Evolutionary conservation across 2,797 vertebrate species (phyloP), one percentile per base, ranked within the genome.

Genomic region (Urophycis tenuis): DNA sequence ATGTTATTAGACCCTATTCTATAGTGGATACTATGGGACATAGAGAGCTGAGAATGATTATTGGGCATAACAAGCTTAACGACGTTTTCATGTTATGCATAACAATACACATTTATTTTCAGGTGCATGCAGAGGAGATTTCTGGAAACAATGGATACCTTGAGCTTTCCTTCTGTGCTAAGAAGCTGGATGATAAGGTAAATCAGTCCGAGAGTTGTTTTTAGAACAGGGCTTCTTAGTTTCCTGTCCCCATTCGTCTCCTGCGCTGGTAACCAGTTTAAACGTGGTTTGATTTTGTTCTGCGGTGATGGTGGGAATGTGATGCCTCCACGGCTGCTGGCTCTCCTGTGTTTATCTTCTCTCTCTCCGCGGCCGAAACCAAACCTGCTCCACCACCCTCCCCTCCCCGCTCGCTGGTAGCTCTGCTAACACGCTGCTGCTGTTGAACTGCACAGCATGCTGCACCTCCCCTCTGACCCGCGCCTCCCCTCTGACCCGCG

Each of bases 161-260:
- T 82, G 96, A 98, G 81, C 94, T 98, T 1, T 93, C 92, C 75
- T 96, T 99, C 92, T 94, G 93, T 3, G 97, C 96, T 85, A 95
- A 94, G 91, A 96, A 98, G 83, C 90, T 99, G 81, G 97, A 98
- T 0, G 95, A 98, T 92, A 97, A 98, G 95, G 97, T 97, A 89
- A 88, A 87, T 19, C 60, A 67, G 60, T 60, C 9, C n/a, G 25
- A 67, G n/a, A 30, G n/a, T 67, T 67, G 60, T 29, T 67, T 67
- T 67, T 14, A 60, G 78, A 74, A 74, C n/a, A n/a, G n/a, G n/a
- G n/a, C n/a, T n/a, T n/a, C n/a, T n/a, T n/a, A n/a, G n/a, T n/a
- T n/a, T n/a, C n/a, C n/a, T n/a, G n/a, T n/a, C n/a, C n/a, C n/a
- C n/a, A n/a, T n/a, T n/a, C n/a, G n/a, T n/a, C n/a, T n/a, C n/a